Base-by-base conservation (phyloP, 1,140 invertebrate species). In the Scaptomyza graminum region DNA sequence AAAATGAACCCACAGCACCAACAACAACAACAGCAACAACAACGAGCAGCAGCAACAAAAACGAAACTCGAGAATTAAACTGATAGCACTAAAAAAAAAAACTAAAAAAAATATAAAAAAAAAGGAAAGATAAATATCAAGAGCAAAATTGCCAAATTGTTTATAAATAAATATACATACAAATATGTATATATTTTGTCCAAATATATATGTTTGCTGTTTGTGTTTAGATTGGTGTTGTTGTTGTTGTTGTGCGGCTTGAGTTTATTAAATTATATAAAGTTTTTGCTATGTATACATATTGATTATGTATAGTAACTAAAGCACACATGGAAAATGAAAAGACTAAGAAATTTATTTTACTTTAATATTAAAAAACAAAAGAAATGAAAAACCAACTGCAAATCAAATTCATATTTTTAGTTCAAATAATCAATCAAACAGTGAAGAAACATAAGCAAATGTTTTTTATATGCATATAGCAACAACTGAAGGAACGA, bases 311-410 rank as follows among this genome's bases (percentile, higher is more conserved):
- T 87, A 87, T 88, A 82, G 75, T 73, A 87, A 87, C 82, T 88
- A 76, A 88, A 88, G 83, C 83, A 88, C 83, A 88, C 83, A 84
- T 89, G 83, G 83, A 88, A 88, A 88, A 88, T 88, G 83, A 88
- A 88, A 87, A 88, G 83, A 88, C 83, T 88, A 88, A 88, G 76
- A 82, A 88, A 76, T 89, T 79, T 83, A 85, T 85, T 84, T 79
- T 84, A 85, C 50, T 79, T 54, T 70, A 77, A 59, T 75, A 75
- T 78, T 81, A 76, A 55, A 62, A 28, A 25, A 25, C 25, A 28
- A 6, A 31, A 31, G 28, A 34, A 34, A 34, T 9, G 8, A 9
- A 34, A 34, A 34, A 34, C 28, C 31, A 34, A 34, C 31, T 51
- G 50, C 44, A 67, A 79, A 83, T 83, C 68, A 70, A 88, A 88